Conservation (phyloP, 2,113 vertebrate species). For the human region GRCh38 chr11:97935501-97936000, state of each 20-base stretch:
- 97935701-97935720: neutral
- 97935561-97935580: neutral
- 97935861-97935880: neutral
- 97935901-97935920: neutral
- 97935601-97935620: too few relatives aligned
- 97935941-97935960: neutral
- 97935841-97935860: neutral
- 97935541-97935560: neutral
- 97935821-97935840: neutral
- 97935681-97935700: neutral
- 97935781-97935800: neutral
- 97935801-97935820: neutral
- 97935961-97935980: neutral
- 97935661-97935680: neutral
- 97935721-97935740: neutral
- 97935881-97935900: neutral
- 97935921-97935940: neutral
- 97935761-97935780: neutral
- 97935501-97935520: neutral
- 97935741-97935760: neutral
- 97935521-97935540: neutral
- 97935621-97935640: too few relatives aligned
- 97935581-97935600: neutral
- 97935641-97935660: neutral
- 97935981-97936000: neutral